Evolutionary conservation across 2,888 invertebrate genomes (phyloP), one percentile per base, ranked within the genome.

Genomic region (Aphodius sticticus): DNA sequence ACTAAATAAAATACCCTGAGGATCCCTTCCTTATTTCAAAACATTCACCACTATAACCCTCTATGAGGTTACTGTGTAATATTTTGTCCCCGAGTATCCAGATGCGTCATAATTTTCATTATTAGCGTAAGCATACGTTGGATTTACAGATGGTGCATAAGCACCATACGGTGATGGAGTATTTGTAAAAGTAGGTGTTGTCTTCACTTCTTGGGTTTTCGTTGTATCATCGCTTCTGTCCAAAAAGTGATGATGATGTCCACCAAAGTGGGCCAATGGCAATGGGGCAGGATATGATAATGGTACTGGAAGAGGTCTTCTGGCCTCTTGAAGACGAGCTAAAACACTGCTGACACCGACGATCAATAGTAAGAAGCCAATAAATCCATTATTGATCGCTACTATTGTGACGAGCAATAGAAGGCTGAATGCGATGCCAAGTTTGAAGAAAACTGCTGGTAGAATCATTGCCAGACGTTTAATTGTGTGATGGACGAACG

Each of bases 311-410:
- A 81, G 76, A 9, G 86, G 82, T 80, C 81, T 84, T 85, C 85
- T 85, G 6, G 85, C 84, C 80, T 86, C 87, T 82, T 89, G 89
- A 12, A 89, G 81, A 14, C 88, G 84, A 0, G 89, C 88, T 74
- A 89, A 82, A 6, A 89, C 88, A 37, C 87, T 87, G 81, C 89
- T 88, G 69, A 89, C 81, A 4, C 90, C 89, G 3, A 90, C 88
- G 0, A 89, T 89, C 75, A 90, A 85, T 6, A 90, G 84, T 77
- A 90, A 85, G 83, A 94, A 93, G 12, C 95, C 95, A 72, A 95
- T 94, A 81, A 95, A 90, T 82, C 95, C 94, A 89, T 95, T 95
- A 89, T 94, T 95, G 76, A 95, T 93, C 6, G 94, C 93, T 78
- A 94, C 93, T 70, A 95, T 92, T 0, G 94, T 93, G 6, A 95